Conservation (phyloP, 2,888 invertebrate genomes). For the Plemyria rubiginata region DNA sequence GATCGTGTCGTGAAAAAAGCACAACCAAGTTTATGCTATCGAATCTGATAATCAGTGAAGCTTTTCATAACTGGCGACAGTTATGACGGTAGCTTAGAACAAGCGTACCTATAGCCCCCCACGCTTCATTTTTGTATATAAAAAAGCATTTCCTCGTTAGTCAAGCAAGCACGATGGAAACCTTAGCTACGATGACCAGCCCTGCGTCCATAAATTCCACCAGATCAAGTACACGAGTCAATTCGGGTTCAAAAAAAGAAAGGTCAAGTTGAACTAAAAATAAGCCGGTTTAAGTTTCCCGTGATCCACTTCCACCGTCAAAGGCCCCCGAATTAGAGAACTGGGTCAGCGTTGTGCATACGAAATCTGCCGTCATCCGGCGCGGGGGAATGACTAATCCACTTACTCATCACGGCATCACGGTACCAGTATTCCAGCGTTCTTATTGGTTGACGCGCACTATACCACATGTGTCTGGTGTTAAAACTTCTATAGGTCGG, state of each 20-base stretch:
- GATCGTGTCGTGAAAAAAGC: constrained; percentile 13
- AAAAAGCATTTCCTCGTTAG: too few species aligned
- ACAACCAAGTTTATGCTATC: neutral
- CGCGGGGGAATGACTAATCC: constrained; percentile 28
- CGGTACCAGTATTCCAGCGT: too few species aligned
- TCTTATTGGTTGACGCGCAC: too few species aligned
- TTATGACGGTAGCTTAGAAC: neutral
- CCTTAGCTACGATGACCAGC: too few species aligned
- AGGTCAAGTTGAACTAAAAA: constrained; percentile 5
- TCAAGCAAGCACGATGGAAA: too few species aligned
- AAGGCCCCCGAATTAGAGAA: constrained; percentile 10
- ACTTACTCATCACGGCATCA: constrained; percentile 29
- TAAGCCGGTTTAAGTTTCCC: constrained; percentile 5
- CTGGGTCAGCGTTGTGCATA: constrained; percentile 23
- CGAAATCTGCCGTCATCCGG: constrained; percentile 19
- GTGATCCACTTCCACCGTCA: constrained; percentile 8
- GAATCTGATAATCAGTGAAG: neutral
- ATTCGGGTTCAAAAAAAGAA: neutral
- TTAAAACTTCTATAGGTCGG: too few species aligned
- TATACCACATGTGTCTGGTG: too few species aligned
- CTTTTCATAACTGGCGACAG: neutral
- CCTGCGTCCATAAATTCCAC: too few species aligned
- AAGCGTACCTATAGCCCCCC: too few species aligned
- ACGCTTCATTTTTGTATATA: too few species aligned
- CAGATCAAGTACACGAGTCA: too few species aligned